Evolutionary conservation across 2,113 vertebrate species (phyloP).

Genomic region (Pterophyllum scalare): DNA sequence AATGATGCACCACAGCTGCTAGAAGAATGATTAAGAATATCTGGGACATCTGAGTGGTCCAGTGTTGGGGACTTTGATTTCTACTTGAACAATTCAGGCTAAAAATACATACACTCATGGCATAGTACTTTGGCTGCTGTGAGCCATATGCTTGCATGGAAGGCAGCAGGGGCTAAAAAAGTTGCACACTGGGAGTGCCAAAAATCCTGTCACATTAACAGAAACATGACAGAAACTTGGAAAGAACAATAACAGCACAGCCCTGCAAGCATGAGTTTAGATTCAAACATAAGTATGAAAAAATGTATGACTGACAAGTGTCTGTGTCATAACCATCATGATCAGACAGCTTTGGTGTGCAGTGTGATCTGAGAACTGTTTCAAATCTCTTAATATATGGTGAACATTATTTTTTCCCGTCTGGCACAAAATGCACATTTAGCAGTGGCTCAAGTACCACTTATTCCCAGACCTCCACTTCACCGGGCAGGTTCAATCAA

Average conservation of each 20-base stretch:
- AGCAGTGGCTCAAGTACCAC: slow-evolving; percentile 26
- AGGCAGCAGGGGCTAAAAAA: neutral
- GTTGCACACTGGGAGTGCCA: neutral
- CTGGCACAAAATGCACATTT: slow-evolving; percentile 24
- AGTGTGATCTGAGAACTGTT: neutral
- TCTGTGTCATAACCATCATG: slow-evolving; percentile 1
- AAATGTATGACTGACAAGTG: neutral
- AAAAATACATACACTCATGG: slow-evolving; percentile 27
- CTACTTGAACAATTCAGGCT: neutral
- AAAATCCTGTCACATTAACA: neutral
- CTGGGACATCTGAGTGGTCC: slow-evolving; percentile 31
- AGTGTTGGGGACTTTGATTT: slow-evolving; percentile 22
- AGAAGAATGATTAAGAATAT: slow-evolving; percentile 26
- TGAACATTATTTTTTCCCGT: slow-evolving; percentile 1
- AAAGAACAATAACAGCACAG: neutral
- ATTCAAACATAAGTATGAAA: neutral
- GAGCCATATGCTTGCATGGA: slow-evolving; percentile 3
- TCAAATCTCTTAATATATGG: slow-evolving; percentile 14
- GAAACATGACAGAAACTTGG: neutral
- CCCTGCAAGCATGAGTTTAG: neutral
- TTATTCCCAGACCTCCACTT: slow-evolving; percentile 22
- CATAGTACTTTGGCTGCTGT: neutral
- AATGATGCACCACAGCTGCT: neutral
- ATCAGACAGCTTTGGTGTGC: neutral
- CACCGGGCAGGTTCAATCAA: slow-evolving; percentile 33